Evolutionary conservation across 2,113 vertebrate genomes (phyloP).

Genomic region (Rhadina sibilatrix): DNA sequence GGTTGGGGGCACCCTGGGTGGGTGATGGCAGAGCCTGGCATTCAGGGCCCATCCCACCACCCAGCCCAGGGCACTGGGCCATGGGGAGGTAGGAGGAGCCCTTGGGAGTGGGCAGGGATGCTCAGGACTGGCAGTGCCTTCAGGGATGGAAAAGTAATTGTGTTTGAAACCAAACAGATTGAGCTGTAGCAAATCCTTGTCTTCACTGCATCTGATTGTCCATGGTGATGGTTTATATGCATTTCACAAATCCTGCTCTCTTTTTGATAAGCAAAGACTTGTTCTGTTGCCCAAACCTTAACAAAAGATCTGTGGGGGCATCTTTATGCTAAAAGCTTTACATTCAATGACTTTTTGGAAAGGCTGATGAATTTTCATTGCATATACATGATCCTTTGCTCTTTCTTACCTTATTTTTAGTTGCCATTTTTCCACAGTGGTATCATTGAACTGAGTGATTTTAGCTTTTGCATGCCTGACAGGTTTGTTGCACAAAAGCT

Average conservation of each 20-base stretch:
- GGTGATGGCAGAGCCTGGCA: neutral
- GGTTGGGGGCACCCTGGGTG: accelerated
- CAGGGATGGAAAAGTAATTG: no score
- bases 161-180: neutral
- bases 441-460: neutral
- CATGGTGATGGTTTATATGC: neutral
- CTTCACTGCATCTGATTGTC: neutral
- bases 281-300: neutral
- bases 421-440: neutral
- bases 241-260: neutral
- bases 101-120: accelerated
- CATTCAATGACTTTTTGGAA: neutral
- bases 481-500: neutral
- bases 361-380: neutral
- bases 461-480: neutral
- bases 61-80: neutral
- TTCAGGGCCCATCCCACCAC: neutral
- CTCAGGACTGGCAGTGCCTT: accelerated
- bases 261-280: neutral
- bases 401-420: neutral
- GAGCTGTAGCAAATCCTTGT: neutral
- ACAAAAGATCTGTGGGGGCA: neutral
- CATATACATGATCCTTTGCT: neutral
- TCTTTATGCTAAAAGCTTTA: neutral
- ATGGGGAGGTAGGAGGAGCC: neutral